phyloP scores from a whole-genome alignment of 2,888 invertebrate species.

The Emesis furor region DNA sequence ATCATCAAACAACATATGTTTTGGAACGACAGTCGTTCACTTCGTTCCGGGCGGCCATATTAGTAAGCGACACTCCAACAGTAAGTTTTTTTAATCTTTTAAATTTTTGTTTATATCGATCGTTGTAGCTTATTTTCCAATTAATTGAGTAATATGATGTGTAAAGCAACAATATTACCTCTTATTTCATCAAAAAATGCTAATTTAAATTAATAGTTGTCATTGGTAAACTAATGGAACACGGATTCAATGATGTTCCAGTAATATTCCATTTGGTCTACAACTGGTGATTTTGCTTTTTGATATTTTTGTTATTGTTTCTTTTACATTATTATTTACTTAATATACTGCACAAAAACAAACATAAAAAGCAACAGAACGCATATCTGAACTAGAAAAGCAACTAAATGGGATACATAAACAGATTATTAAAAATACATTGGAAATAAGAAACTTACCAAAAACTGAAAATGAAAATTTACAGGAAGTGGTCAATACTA shows the following conservation, averaged over 20 bases:
- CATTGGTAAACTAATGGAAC: constrained; percentile 48
- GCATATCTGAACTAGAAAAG: neutral
- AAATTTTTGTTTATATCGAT: constrained; percentile 24
- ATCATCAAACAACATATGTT: neutral
- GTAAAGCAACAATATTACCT: constrained; percentile 11
- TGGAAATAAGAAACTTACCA: neutral
- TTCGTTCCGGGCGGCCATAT: neutral
- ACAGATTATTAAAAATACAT: neutral
- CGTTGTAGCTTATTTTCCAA: neutral
- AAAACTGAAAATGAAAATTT: neutral
- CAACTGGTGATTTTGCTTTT: constrained; percentile 41
- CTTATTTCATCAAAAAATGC: constrained; percentile 52
- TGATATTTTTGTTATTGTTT: neutral
- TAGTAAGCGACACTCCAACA: neutral
- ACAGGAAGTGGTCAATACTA: neutral
- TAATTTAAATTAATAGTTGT: constrained; percentile 48
- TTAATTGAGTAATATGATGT: constrained; percentile 12
- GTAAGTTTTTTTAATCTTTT: constrained; percentile 13
- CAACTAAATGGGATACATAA: neutral
- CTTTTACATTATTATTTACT: constrained; percentile 14
- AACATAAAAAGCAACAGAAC: neutral
- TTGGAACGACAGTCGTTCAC: neutral
- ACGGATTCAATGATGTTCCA: constrained; percentile 44
- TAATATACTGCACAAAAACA: too few relatives aligned
- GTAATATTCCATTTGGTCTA: constrained; percentile 46